These are phyloP conservation scores for Oryzias javanicus DNA, from an alignment of 2,113 vertebrate species.

Conservation along the genomic window DNA sequence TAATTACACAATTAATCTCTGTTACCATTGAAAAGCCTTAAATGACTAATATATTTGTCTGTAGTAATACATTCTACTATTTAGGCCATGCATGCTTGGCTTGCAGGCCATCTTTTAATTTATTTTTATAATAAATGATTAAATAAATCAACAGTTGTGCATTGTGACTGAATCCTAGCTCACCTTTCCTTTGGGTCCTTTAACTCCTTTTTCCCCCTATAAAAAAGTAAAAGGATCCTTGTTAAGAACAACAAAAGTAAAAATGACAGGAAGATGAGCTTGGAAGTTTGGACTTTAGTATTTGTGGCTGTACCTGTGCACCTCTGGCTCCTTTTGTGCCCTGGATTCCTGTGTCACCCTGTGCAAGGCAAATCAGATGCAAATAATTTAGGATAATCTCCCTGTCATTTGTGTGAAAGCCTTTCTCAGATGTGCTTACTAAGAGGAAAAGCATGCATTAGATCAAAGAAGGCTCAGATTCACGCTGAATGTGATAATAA, in stretches of 20 bases:
- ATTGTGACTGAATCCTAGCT: slow-evolving; percentile 18
- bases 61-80: background rate
- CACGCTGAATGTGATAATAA: background rate
- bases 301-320: slow-evolving; percentile 57
- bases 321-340: slow-evolving; percentile 69
- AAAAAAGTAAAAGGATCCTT: slow-evolving; percentile 30
- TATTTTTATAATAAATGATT: background rate
- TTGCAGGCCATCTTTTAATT: background rate
- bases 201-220: slow-evolving; percentile 60
- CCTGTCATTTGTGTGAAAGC: background rate
- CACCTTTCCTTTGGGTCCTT: slow-evolving; percentile 75
- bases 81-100: background rate
- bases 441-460: background rate
- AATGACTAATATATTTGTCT: background rate
- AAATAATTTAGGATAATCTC: background rate
- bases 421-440: background rate
- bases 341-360: slow-evolving; percentile 73
- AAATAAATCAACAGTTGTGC: no score
- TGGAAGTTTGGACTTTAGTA: background rate
- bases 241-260: background rate
- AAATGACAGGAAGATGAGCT: background rate
- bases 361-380: slow-evolving; percentile 23
- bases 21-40: background rate
- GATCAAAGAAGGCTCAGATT: background rate
- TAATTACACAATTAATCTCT: background rate